Conservation (phyloP, 2,797 vertebrate species). For the Scomberomorus guttatus region DNA sequence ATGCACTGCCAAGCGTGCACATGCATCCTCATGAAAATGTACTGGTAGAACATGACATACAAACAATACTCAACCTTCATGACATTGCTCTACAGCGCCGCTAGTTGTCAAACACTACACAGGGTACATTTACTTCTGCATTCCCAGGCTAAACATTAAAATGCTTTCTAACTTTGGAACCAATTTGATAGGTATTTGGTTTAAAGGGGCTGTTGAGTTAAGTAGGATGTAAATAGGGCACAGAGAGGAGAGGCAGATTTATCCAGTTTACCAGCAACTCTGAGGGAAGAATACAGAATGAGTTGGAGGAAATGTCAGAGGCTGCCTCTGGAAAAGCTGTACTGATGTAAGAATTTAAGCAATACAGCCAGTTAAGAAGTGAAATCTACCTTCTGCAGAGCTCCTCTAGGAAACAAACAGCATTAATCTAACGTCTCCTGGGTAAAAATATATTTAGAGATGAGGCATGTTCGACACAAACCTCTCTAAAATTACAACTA, state of each 20-base stretch:
- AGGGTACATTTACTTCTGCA: conserved; percentile 3
- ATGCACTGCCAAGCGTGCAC: neutral
- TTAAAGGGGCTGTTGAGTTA: conserved; percentile 39
- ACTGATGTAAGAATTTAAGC: conserved; percentile 51
- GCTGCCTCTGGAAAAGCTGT: conserved; percentile 66
- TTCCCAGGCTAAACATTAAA: neutral
- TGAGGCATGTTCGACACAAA: conserved; percentile 40
- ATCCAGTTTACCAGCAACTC: conserved; percentile 62
- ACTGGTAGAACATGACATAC: neutral
- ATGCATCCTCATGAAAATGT: neutral
- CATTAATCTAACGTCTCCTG: conserved; percentile 54
- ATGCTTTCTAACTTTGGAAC: conserved; percentile 23
- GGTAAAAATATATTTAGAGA: conserved; percentile 56
- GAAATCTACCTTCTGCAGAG: conserved; percentile 56
- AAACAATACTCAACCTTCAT: neutral
- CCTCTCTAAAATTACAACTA: conserved; percentile 36
- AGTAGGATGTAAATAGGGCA: conserved; percentile 62
- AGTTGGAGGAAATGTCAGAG: conserved; percentile 67
- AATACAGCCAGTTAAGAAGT: conserved; percentile 31
- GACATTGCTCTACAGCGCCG: neutral
- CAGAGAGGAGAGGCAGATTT: conserved; percentile 50
- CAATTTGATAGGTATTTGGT: conserved; percentile 43
- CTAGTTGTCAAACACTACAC: conserved; percentile 6
- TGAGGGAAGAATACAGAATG: conserved; percentile 56
- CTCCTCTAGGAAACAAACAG: conserved; percentile 52